Evolutionary conservation across 2,797 vertebrate species (phyloP).

Genomic region (Sebastes matsubarae): DNA sequence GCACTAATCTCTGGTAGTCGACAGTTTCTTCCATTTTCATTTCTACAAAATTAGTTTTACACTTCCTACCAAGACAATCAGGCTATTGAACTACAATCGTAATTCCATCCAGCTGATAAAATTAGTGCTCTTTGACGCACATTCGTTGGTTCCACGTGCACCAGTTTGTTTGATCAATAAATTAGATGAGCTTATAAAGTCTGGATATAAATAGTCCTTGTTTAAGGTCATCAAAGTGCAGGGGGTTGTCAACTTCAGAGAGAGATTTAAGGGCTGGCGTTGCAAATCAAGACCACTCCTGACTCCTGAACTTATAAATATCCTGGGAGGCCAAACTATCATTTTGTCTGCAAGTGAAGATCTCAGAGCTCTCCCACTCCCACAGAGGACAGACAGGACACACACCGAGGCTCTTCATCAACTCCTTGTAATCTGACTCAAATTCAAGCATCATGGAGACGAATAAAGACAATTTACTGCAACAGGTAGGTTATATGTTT

Average conservation of each 20-base stretch:
- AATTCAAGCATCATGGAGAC: conserved; percentile 30
- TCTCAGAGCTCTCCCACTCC: accelerated
- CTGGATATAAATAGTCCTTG: neutral
- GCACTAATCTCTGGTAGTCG: neutral
- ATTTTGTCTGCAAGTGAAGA: neutral
- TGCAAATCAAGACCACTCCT: neutral
- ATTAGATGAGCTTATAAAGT: neutral
- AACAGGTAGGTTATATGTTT: conserved; percentile 34
- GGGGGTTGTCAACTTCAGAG: too few relatives aligned
- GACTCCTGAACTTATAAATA: conserved; percentile 39
- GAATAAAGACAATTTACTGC: neutral
- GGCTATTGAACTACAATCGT: neutral
- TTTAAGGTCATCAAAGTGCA: neutral
- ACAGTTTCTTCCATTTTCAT: neutral
- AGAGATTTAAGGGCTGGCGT: conserved; percentile 21
- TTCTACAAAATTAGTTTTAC: neutral
- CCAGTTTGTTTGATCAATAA: neutral
- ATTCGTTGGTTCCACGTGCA: neutral
- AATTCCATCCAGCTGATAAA: neutral
- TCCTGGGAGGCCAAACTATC: neutral
- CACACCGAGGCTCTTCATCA: neutral
- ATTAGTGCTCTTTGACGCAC: neutral
- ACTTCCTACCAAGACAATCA: neutral
- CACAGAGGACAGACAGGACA: neutral
- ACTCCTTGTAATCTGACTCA: neutral